Base-by-base conservation (phyloP, 1,140 invertebrate genomes). In the Laodelphax striatellus region DNA sequence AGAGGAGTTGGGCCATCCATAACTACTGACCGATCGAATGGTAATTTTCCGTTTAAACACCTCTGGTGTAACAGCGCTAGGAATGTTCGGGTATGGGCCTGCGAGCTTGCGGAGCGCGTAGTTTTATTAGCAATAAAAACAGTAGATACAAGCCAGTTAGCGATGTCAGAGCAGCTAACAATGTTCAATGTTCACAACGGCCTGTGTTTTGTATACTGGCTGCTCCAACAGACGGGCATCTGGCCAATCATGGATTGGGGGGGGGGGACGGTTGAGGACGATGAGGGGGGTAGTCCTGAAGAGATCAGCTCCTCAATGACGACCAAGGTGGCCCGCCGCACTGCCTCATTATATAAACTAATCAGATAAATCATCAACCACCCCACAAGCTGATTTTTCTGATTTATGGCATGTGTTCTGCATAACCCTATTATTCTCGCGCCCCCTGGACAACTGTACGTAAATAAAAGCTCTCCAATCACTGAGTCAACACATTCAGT, bases 341-440 rank as follows among this genome's bases (percentile, higher is more conserved):
- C n/a, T 46, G 43, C 16, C 46, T 50, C 46, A 50, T 50, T 50
- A 50, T 50, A 50, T 50, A 50, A 50, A 50, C 16, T 22, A 50
- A 50, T 50, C 21, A 50, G 46, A 50, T 50, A 50, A 50, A 50
- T 50, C 46, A 50, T 50, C 8, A 50, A 1, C 46, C 46, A 50
- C 46, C 16, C 46, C 46, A 50, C 46, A 22, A 17, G 46, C 46
- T 50, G 16, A 50, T 50, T 50, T 19, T 50, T 50, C 17, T 50
- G 46, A 50, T 50, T 19, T 50, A 50, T 50, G 46, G 46, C 16
- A 19, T 17, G 16, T 14, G 16, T 50, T 50, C 46, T 14, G 16
- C 16, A 14, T 22, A 17, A 50, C 21, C 46, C 16, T 17, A 19
- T 50, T 22, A 19, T 50, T 22, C 46, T 50, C 46, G 46, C 16